Evolutionary conservation across 2,888 invertebrate species (phyloP).

Genomic region (Plagodis dolabraria): DNA sequence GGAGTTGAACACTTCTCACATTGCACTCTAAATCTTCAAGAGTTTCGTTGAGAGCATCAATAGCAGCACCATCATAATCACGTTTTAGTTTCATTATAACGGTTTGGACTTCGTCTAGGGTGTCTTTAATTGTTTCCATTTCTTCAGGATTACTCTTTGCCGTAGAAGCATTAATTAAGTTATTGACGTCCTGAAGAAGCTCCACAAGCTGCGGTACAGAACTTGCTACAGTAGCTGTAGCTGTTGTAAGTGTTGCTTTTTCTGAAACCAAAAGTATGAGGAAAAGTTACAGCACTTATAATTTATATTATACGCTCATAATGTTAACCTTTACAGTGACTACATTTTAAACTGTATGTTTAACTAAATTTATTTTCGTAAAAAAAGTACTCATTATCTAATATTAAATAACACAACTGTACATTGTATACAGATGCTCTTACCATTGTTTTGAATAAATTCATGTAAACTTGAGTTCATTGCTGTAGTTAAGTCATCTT

Average conservation of each 20-base stretch:
- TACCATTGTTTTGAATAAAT: constrained; percentile 34
- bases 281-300: background rate
- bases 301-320: background rate
- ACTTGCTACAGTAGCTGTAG: constrained; percentile 44
- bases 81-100: constrained; percentile 75
- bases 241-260: constrained; percentile 21
- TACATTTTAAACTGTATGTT: too few relatives aligned
- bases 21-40: constrained; percentile 81
- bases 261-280: constrained; percentile 44
- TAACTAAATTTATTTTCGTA: too few relatives aligned
- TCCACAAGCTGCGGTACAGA: constrained; percentile 58
- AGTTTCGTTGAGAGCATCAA: constrained; percentile 75
- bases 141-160: constrained; percentile 48
- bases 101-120: constrained; percentile 76
- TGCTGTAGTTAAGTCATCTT: constrained; percentile 50
- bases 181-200: constrained; percentile 64
- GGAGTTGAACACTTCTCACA: constrained; percentile 79
- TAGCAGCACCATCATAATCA: constrained; percentile 64
- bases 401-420: too few relatives aligned
- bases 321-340: too few relatives aligned
- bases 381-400: too few relatives aligned
- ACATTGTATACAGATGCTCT: background rate
- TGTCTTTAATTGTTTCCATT: constrained; percentile 61
- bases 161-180: constrained; percentile 51
- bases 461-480: constrained; percentile 32